Evolutionary conservation across 2,113 vertebrate species (phyloP), one percentile per base, ranked within the genome.

Genomic region (Mesoclemmys tuberculata): DNA sequence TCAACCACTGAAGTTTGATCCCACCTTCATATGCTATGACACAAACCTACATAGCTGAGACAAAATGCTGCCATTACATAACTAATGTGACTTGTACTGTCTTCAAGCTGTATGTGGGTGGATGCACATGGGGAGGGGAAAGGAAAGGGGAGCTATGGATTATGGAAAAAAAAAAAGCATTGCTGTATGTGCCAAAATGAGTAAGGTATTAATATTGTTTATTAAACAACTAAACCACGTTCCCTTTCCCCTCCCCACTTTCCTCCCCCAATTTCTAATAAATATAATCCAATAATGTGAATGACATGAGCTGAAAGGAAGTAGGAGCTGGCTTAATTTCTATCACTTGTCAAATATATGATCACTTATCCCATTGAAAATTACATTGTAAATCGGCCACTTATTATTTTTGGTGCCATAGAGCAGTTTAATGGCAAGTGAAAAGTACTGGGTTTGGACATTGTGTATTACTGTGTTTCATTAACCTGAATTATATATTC

Each of bases 101-200:
- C 91, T 90, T 90, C 94, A 92, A 91, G 93, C 94, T 93, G 85
- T 93, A 77, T 84, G 97, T 96, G 93, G 97, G 97, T 95, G 96
- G 92, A 93, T 74, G 91, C 86, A 93, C 84, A 93, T 87, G 91
- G 94, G 9, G 80, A 89, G 92, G 86, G 93, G n/a, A n/a, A 13
- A 88, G 94, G 91, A 0, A 41, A 55, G 51, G 1, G 56, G 27
- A 94, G 81, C 22, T 3, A 93, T 81, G 92, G 54, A 79, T 89
- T 95, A 82, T 6, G 91, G 92, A 49, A 49, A 49, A 49, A 97
- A 58, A 27, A 94, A 93, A 97, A 91, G 82, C 74, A 4, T 4
- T 19, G 85, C 8, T 2, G 54, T 87, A 13, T 0, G 4, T 82
- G 84, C 95, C 93, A 91, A 81, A 88, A 90, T 93, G 92, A 96